Conservation (phyloP, 2,888 invertebrate species). For the Scrobipalpa atriplicella region DNA sequence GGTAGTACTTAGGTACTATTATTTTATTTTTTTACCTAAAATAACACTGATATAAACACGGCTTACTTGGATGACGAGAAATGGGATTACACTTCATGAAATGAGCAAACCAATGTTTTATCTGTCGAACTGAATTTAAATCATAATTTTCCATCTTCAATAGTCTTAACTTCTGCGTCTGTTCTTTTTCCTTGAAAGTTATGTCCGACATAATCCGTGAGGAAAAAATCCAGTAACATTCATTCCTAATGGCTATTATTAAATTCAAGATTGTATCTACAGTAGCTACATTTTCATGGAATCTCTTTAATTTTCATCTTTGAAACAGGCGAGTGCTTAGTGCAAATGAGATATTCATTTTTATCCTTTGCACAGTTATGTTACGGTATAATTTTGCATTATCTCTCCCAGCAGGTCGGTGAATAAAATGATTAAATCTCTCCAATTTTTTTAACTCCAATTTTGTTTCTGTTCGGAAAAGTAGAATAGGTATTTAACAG, state of each 20-base stretch:
- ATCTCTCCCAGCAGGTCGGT: conserved; percentile 63
- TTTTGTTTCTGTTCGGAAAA: conserved; percentile 36
- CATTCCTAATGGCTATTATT: conserved; percentile 36
- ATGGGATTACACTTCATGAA: neutral
- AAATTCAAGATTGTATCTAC: conserved; percentile 25
- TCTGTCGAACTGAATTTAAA: conserved; percentile 18
- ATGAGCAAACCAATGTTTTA: conserved; percentile 14
- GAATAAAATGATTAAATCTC: conserved; percentile 70
- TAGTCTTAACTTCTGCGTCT: conserved; percentile 17
- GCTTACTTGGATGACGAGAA: neutral
- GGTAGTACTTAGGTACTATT: too few relatives aligned
- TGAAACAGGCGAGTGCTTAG: conserved; percentile 57
- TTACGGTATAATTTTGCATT: conserved; percentile 71
- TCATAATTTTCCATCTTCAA: conserved; percentile 15
- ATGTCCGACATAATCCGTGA: conserved; percentile 10
- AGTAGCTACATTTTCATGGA: conserved; percentile 27
- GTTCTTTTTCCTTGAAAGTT: conserved; percentile 20
- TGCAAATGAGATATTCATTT: conserved; percentile 58
- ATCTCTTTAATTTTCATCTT: conserved; percentile 50
- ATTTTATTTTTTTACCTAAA: too few relatives aligned
- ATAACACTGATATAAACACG: neutral
- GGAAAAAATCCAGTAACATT: conserved; percentile 18
- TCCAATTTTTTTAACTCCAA: conserved; percentile 53
- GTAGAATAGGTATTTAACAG: conserved; percentile 7
- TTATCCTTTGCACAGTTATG: conserved; percentile 52